phyloP scores from a whole-genome alignment of 2,888 invertebrate species.

The Conomelus anceps region DNA sequence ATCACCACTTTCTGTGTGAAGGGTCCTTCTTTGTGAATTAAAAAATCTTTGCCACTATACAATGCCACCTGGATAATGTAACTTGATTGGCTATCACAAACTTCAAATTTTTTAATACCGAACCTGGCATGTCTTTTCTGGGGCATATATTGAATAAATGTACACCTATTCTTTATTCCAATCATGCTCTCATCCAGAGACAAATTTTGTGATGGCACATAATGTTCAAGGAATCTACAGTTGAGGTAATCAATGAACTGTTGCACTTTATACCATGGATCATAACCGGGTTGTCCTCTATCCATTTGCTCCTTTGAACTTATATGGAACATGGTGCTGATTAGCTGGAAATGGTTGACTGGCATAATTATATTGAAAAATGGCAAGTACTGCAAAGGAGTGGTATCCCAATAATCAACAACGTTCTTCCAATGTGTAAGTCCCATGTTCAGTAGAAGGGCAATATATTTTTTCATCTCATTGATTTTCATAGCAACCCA shows the following conservation, averaged over 20 bases:
- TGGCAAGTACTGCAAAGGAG: background rate
- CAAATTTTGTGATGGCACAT: slow-evolving; percentile 14
- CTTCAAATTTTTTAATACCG: slow-evolving; percentile 19
- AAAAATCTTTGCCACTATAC: slow-evolving; percentile 19
- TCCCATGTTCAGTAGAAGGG: slow-evolving; percentile 1
- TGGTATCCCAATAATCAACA: slow-evolving; percentile 1
- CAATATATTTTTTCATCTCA: slow-evolving; percentile 7
- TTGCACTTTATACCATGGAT: slow-evolving; percentile 20
- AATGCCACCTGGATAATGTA: slow-evolving; percentile 12
- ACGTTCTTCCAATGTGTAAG: background rate
- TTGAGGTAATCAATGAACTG: slow-evolving; percentile 18
- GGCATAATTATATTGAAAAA: slow-evolving; percentile 13
- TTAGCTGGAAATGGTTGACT: slow-evolving; percentile 2
- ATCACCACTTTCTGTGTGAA: slow-evolving; percentile 20
- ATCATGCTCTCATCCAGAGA: slow-evolving; percentile 18
- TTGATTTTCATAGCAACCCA: background rate
- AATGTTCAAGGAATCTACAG: background rate
- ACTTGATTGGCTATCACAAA: slow-evolving; percentile 16
- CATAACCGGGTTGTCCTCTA: slow-evolving; percentile 15
- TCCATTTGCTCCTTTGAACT: background rate
- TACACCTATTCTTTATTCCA: slow-evolving; percentile 17
- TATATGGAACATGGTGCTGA: slow-evolving; percentile 10
- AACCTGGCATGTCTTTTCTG: slow-evolving; percentile 14
- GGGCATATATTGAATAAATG: slow-evolving; percentile 17
- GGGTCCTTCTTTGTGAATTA: background rate